Conservation (phyloP, 1,140 invertebrate genomes). For the Drosophila quadrilineata region DNA sequence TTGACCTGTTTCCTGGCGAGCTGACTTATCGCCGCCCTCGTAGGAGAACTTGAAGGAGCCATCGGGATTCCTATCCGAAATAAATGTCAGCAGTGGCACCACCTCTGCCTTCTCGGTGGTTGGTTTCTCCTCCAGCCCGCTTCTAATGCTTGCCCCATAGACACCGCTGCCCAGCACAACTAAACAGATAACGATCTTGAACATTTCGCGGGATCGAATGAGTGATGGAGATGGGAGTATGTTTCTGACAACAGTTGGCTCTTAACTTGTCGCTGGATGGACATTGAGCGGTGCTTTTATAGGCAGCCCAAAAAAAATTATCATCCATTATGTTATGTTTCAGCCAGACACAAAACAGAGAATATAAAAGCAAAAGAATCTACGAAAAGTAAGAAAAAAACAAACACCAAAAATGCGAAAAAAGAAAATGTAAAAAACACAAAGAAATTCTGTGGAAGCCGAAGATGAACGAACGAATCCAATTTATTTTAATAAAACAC, state of each 20-base stretch:
- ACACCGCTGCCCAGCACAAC: constrained; percentile 38
- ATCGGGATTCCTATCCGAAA: constrained; percentile 50
- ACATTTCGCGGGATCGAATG: constrained; percentile 50
- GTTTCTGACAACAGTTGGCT: constrained; percentile 29
- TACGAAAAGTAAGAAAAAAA: constrained; percentile 26
- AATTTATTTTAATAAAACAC: constrained; percentile 63
- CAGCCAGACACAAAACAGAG: not conserved
- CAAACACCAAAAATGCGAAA: not conserved
- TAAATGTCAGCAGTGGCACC: constrained; percentile 53
- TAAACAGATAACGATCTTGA: constrained; percentile 54
- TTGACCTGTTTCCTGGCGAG: constrained; percentile 52
- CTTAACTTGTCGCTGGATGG: constrained; percentile 47
- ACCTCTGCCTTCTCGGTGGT: constrained; percentile 43
- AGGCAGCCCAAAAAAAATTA: constrained; percentile 42
- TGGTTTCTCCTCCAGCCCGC: constrained; percentile 2
- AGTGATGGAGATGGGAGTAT: constrained; percentile 14
- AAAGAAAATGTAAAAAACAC: constrained; percentile 19
- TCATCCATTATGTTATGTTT: constrained; percentile 57
- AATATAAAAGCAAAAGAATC: constrained; percentile 9
- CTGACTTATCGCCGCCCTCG: constrained; percentile 58
- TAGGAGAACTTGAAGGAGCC: constrained; percentile 65
- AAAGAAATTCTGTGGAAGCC: constrained; percentile 71
- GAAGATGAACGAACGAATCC: too few species aligned
- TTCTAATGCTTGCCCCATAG: constrained; percentile 37
- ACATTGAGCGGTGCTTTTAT: constrained; percentile 47